A percentile compares a stretch with the other conserved stretches of the same genome.
Evolutionary conservation across 2,797 vertebrate species (phyloP).

Genomic region (Botia almorhae): DNA sequence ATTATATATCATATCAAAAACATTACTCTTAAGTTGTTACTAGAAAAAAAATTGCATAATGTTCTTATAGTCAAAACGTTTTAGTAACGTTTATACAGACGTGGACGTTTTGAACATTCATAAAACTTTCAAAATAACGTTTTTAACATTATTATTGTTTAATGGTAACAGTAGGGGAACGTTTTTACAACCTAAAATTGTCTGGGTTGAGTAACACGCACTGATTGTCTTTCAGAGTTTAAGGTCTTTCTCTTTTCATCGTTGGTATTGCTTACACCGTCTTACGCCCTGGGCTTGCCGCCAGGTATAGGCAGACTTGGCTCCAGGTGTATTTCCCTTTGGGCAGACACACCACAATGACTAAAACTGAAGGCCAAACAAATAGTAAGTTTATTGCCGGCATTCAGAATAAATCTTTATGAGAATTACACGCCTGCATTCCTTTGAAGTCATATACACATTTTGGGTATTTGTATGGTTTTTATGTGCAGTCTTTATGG

Average conservation of each 20-base stretch:
- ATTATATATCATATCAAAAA: too few species aligned
- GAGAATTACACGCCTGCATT: conserved; percentile 63
- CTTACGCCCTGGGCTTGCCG: conserved; percentile 65
- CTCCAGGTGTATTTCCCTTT: conserved; percentile 65
- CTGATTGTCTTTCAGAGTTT: conserved; percentile 42
- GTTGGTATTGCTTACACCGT: conserved; percentile 61
- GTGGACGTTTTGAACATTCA: too few species aligned
- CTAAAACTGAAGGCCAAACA: conserved; percentile 73
- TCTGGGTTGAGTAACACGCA: conserved; percentile 30
- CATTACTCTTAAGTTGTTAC: too few species aligned
- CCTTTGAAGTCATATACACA: conserved; percentile 63
- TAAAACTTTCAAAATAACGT: too few species aligned
- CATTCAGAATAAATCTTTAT: conserved; percentile 72
- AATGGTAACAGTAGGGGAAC: too few species aligned
- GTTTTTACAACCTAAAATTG: too few species aligned
- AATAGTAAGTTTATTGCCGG: conserved; percentile 72
- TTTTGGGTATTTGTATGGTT: conserved; percentile 13
- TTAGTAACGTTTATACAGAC: too few species aligned
- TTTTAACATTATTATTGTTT: too few species aligned
- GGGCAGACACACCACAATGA: conserved; percentile 63
- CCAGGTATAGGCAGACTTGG: conserved; percentile 68
- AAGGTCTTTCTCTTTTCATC: conserved; percentile 49
- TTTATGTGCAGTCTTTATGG: conserved; percentile 8
- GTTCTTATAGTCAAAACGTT: too few species aligned
- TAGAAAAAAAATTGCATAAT: too few species aligned